phyloP scores from a whole-genome alignment of 2,113 vertebrate genomes.

The Dunckerocampus dactyliophorus region DNA sequence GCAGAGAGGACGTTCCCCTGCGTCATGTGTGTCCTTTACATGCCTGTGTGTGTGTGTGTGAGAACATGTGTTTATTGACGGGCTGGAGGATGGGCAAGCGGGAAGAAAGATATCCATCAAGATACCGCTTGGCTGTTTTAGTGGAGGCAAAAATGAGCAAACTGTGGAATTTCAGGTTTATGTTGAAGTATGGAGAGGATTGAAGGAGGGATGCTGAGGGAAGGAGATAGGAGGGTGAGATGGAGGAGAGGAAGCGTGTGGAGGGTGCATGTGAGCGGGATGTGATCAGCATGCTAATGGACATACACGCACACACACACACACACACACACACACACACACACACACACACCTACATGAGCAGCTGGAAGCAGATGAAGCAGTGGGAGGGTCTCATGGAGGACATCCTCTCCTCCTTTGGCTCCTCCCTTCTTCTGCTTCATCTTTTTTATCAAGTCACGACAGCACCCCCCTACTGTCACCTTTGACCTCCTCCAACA shows the following conservation, averaged over 20 bases:
- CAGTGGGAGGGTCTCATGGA: conserved; percentile 38
- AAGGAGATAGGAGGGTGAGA: not conserved
- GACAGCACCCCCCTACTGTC: conserved; percentile 9
- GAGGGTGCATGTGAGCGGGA: conserved; percentile 43
- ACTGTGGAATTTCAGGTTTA: not conserved
- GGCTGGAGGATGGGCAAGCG: too few relatives aligned
- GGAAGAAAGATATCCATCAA: too few relatives aligned
- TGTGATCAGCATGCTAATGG: conserved; percentile 57
- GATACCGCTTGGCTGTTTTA: not conserved
- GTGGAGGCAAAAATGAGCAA: not conserved
- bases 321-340: conserved; percentile 23
- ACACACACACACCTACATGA: conserved; percentile 44
- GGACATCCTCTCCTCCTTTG: conserved; percentile 32
- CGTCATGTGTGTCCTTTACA: too few relatives aligned
- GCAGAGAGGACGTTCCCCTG: too few relatives aligned
- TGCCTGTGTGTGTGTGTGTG: too few relatives aligned
- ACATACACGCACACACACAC: conserved; percentile 17
- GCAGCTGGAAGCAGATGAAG: conserved; percentile 29
- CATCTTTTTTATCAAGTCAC: conserved; percentile 28
- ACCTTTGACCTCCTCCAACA: not conserved
- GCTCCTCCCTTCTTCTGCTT: conserved; percentile 6
- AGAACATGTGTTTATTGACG: too few relatives aligned
- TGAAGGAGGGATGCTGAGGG: conserved; percentile 21
- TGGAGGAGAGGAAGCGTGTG: not conserved
- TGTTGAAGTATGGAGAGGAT: conserved; percentile 33